A percentile compares a stretch with the other conserved stretches of the same genome.
Evolutionary conservation across 2,797 vertebrate genomes (phyloP).

Genomic region (Enteromius fasciolatus): DNA sequence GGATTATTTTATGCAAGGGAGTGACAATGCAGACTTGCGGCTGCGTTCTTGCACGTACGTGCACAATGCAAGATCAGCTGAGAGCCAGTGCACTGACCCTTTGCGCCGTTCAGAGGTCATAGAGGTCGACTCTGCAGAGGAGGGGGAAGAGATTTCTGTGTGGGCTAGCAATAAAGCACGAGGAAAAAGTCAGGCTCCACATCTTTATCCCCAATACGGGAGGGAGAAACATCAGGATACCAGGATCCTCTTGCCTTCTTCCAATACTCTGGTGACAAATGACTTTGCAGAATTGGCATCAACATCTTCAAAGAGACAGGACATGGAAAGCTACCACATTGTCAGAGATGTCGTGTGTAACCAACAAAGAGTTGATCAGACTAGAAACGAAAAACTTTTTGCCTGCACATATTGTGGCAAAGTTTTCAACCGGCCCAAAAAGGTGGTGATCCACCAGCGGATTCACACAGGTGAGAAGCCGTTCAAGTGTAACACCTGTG

Average conservation of each 20-base stretch:
- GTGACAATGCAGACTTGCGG: constrained; percentile 45
- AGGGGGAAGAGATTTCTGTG: constrained; percentile 49
- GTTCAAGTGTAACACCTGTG: constrained; percentile 81
- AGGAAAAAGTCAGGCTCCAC: constrained; percentile 41
- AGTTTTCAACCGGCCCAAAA: constrained; percentile 85
- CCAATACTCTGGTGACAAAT: constrained; percentile 34
- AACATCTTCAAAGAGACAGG: constrained; percentile 57
- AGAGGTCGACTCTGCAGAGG: constrained; percentile 62
- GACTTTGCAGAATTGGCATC: constrained; percentile 66
- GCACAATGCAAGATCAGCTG: constrained; percentile 20
- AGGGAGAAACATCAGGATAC: constrained; percentile 44
- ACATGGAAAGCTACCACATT: constrained; percentile 60
- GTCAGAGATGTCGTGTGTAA: constrained; percentile 60
- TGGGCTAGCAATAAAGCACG: constrained; percentile 51
- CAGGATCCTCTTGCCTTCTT: constrained; percentile 29
- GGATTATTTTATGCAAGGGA: constrained; percentile 63
- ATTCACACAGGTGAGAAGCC: constrained; percentile 84
- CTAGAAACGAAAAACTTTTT: constrained; percentile 78
- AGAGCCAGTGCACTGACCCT: constrained; percentile 28
- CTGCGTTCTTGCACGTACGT: constrained; percentile 67
- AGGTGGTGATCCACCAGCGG: constrained; percentile 84
- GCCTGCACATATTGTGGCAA: constrained; percentile 86
- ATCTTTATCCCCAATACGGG: constrained; percentile 20
- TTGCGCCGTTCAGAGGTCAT: constrained; percentile 54
- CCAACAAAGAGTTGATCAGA: constrained; percentile 69